A percentile compares a stretch with the other conserved stretches of the same genome.
These are phyloP conservation scores for silkworm (Bombyx mori) DNA, from an alignment of 1,140 invertebrate species.

Conservation along the genomic window ASM3026992v2 NC_085124.1:483001-483500, in stretches of 20 bases:
- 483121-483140: no score
- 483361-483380: no score
- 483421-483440: conserved; percentile 11
- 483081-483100: no score
- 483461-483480: conserved; percentile 13
- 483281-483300: conserved; percentile 42
- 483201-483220: not conserved
- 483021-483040: no score
- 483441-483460: conserved; percentile 10
- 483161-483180: not conserved
- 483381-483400: not conserved
- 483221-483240: conserved; percentile 13
- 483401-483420: not conserved
- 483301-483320: conserved; percentile 29
- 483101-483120: no score
- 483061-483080: no score
- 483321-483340: conserved; percentile 25
- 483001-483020: no score
- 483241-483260: conserved; percentile 42
- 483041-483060: no score
- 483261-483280: conserved; percentile 30
- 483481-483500: conserved; percentile 46
- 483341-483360: no score
- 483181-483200: not conserved
- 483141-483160: no score